phyloP scores from a whole-genome alignment of 2,113 vertebrate genomes.

The Todiramphus saurophagus region DNA sequence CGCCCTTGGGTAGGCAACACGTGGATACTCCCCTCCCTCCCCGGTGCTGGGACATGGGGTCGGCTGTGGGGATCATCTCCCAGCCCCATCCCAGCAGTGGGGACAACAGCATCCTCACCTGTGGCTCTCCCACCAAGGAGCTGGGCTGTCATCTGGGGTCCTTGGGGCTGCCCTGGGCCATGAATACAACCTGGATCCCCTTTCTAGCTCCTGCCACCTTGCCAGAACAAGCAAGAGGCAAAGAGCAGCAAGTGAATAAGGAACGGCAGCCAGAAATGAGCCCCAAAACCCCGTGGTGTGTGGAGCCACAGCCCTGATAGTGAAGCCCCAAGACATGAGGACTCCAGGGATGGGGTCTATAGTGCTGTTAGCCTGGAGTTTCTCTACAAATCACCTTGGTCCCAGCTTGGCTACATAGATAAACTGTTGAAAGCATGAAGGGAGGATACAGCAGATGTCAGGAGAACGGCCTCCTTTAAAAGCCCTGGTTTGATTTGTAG shows the following conservation, averaged over 20 bases:
- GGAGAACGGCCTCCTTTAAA: not conserved
- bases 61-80: not conserved
- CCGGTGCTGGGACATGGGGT: not conserved
- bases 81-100: accelerated
- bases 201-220: not conserved
- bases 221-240: not conserved
- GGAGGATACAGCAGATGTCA: not conserved
- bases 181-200: not conserved
- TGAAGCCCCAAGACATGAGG: accelerated
- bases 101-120: not conserved
- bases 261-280: not conserved
- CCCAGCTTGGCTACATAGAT: not conserved
- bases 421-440: not conserved
- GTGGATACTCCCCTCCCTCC: not conserved
- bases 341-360: not conserved
- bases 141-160: not conserved
- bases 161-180: not conserved
- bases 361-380: not conserved
- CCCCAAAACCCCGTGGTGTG: accelerated
- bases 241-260: not conserved
- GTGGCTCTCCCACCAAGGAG: not conserved
- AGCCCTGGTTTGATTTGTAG: constrained; percentile 24
- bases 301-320: accelerated
- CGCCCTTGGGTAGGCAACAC: not conserved
- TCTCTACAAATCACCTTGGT: not conserved